A percentile compares a stretch with the other conserved stretches of the same genome.
Conservation (phyloP, 1,140 invertebrate genomes). For the Acyrthosiphon pisum region DNA sequence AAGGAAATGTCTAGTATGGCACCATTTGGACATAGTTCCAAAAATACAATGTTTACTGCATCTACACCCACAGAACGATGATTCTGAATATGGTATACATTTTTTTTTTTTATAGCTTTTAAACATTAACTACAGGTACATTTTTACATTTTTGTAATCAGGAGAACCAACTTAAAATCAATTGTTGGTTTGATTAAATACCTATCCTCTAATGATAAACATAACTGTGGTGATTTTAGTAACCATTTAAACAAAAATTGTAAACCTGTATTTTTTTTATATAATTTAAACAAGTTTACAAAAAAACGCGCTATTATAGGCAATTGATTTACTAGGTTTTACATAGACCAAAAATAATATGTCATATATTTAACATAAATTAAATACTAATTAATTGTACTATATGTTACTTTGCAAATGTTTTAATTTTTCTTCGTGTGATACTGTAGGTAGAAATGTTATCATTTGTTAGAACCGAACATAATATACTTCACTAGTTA, state of each 20-base stretch:
- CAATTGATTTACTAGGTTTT: neutral
- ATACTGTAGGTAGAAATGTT: neutral
- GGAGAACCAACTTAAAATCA: neutral
- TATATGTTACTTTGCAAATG: neutral
- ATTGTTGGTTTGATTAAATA: neutral
- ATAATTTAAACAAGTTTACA: neutral
- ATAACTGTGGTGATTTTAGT: constrained; percentile 41
- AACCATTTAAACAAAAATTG: neutral
- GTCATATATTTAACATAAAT: neutral
- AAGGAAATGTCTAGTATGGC: constrained; percentile 47
- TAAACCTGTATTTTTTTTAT: neutral
- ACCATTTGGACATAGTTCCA: constrained; percentile 40
- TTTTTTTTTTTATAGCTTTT: constrained; percentile 4
- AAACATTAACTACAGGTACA: neutral
- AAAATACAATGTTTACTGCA: constrained; percentile 42
- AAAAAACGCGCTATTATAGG: neutral
- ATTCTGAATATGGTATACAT: constrained; percentile 1
- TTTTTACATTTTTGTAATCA: neutral
- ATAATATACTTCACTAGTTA: constrained; percentile 44
- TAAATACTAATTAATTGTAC: neutral
- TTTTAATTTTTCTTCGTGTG: constrained; percentile 9
- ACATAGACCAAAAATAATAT: constrained; percentile 7
- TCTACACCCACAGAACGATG: constrained; percentile 42
- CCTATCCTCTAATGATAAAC: neutral
- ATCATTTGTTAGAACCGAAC: constrained; percentile 39